phyloP scores from a whole-genome alignment of 1,140 invertebrate species.

The Triops cancriformis region DNA sequence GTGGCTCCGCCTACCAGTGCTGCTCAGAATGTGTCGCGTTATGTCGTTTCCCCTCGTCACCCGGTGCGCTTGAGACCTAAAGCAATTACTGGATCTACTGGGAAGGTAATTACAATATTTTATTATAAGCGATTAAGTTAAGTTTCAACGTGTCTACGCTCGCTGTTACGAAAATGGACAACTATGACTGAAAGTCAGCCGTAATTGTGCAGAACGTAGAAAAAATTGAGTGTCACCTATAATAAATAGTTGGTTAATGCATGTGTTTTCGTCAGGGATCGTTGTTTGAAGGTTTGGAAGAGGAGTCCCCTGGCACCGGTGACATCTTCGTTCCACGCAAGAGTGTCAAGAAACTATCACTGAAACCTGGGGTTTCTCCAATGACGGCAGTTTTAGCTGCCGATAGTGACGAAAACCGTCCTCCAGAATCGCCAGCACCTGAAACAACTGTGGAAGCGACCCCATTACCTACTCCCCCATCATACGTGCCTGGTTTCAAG shows the following conservation, averaged over 20 bases:
- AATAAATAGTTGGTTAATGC: background rate
- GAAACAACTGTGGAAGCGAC: conserved; percentile 7
- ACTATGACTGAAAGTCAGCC: too few relatives aligned
- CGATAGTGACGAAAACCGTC: background rate
- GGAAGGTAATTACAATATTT: conserved; percentile 45
- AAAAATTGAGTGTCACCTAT: too few relatives aligned
- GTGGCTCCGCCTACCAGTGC: conserved; percentile 51
- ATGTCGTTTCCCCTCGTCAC: conserved; percentile 54
- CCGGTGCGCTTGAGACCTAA: conserved; percentile 53
- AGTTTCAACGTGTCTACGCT: too few relatives aligned
- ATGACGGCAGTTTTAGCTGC: conserved; percentile 20
- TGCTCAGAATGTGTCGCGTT: conserved; percentile 46
- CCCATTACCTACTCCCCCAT: background rate
- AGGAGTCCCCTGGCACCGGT: conserved; percentile 35
- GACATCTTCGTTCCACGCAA: conserved; percentile 45
- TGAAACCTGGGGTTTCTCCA: conserved; percentile 36
- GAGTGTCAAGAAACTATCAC: conserved; percentile 47
- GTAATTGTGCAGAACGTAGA: too few relatives aligned
- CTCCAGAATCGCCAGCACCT: background rate
- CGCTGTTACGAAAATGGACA: too few relatives aligned
- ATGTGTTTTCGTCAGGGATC: conserved; percentile 23
- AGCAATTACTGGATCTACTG: conserved; percentile 38
- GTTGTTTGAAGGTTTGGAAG: conserved; percentile 36
- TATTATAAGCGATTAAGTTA: too few relatives aligned
- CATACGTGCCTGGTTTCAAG: background rate